Evolutionary conservation across 2,888 invertebrate species (phyloP), one percentile per base, ranked within the genome.

Genomic region (Boloria euphrosyne): DNA sequence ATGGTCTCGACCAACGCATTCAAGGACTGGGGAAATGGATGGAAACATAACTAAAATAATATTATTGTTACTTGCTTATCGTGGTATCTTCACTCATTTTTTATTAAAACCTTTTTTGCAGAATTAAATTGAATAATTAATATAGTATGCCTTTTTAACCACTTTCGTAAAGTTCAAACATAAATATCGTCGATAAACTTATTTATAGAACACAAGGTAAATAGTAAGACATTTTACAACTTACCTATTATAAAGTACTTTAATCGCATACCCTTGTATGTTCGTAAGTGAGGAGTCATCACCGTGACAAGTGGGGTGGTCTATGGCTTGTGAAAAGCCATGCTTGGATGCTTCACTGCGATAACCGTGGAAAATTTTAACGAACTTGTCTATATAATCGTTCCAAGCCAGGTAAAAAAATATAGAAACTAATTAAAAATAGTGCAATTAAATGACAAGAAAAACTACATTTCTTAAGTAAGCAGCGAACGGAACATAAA

Each of bases 281-380:
- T 61, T 70, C 64, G 65, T 72, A 74, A 72, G 75, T 71, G 75
- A 78, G 76, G 77, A 85, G 75, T 74, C 86, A 88, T 75, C 83
- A 90, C 87, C 89, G 90, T 90, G 82, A 90, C 91, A 86, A 83
- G 85, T 87, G 80, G 90, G 90, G 91, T 90, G 87, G 86, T 84
- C 85, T 87, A 89, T 86, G 88, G 83, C 84, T 85, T 86, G 85
- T 84, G 80, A 76, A 80, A 80, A 83, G 87, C 81, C 76, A 90
- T 87, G 90, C 86, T 84, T 80, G 84, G 87, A 73, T 87, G 88
- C 80, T 72, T 79, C 70, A 75, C 79, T 70, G 58, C 74, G 74
- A 73, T 76, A 76, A 76, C 78, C 79, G 79, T 85, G 85, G 85
- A 84, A 86, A 85, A 83, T 77, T 72, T 75, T 73, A 72, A 77